These are phyloP conservation scores for Mohoua ochrocephala DNA, from an alignment of 2,113 vertebrate genomes.

Conservation along the genomic window DNA sequence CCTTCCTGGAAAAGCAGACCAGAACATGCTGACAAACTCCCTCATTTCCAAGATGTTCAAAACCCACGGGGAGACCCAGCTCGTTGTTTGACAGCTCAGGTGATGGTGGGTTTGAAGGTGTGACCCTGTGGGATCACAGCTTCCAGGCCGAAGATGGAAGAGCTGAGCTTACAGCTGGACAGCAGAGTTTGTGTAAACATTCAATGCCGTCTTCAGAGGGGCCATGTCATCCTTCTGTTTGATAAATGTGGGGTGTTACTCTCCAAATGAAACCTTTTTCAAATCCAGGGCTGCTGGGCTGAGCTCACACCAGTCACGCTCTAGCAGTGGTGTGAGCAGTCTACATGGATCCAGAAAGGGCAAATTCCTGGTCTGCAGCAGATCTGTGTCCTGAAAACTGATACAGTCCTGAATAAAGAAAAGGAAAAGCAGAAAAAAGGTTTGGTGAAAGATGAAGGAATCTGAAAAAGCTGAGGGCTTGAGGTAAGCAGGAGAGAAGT, in stretches of 20 bases:
- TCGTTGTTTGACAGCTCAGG: background rate
- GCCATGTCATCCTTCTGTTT: background rate
- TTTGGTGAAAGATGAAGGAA: background rate
- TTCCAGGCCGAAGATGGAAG: background rate
- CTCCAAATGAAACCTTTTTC: background rate
- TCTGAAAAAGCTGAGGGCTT: background rate
- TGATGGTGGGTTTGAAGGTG: background rate
- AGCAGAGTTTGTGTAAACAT: background rate
- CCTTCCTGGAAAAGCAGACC: background rate
- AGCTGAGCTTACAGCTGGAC: background rate
- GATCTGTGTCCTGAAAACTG: background rate
- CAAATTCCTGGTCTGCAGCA: background rate
- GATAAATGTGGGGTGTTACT: background rate
- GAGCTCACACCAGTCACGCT: background rate
- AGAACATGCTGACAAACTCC: background rate
- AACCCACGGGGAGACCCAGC: accelerated
- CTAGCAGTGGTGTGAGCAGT: background rate
- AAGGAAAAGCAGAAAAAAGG: background rate
- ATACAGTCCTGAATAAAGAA: background rate
- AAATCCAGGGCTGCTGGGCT: background rate
- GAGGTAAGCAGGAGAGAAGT: background rate
- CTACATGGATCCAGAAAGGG: background rate
- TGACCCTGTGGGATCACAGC: background rate
- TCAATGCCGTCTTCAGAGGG: background rate
- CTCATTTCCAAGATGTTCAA: background rate